Evolutionary conservation across 1,140 invertebrate species (phyloP), one percentile per base, ranked within the genome.

Genomic region (Meloidogyne floridensis): DNA sequence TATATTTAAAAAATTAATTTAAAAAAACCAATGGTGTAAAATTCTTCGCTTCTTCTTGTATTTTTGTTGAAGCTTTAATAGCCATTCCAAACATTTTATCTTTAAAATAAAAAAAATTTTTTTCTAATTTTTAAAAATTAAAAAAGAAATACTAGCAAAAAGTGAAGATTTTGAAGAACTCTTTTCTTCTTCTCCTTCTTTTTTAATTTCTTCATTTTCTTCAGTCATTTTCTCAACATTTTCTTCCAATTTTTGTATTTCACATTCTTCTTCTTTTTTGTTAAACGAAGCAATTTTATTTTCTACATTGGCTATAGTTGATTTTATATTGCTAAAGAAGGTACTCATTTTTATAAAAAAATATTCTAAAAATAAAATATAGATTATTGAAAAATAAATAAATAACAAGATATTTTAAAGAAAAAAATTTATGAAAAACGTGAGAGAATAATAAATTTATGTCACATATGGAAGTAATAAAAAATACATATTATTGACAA

Each of bases 41-140:
- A 54, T 82, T 76, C 47, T 76, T 83, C n/a, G 82, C 82, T 43
- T 81, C 75, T 72, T 81, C 79, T 42, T 83, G 82, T 32, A 75
- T 43, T 13, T 82, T 75, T 20, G 65, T 51, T 11, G 74, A 76
- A 3, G 81, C 81, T 54, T 81, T 75, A 18, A 53, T 82, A 6
- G 81, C 81, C 10, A 82, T 72, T 9, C 75, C 70, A 71, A 82
- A 59, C 10, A 82, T 32, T 75, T 73, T 82, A 59, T 65, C 81
- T 82, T 15, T 72, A 56, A 75, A 65, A 42, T 32, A 54, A 43
- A 3, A 75, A 78, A 18, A 32, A 15, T 9, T 59, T n/a, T 5
- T n/a, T 65, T 4, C 2, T n/a, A 7, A 6, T 11, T 65, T 65
- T 59, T 65, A n/a, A 65, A 65, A 65, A 18, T 65, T n/a, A n/a